phyloP scores from a whole-genome alignment of 1,140 invertebrate species.

The Aphaenogaster rudis region DNA sequence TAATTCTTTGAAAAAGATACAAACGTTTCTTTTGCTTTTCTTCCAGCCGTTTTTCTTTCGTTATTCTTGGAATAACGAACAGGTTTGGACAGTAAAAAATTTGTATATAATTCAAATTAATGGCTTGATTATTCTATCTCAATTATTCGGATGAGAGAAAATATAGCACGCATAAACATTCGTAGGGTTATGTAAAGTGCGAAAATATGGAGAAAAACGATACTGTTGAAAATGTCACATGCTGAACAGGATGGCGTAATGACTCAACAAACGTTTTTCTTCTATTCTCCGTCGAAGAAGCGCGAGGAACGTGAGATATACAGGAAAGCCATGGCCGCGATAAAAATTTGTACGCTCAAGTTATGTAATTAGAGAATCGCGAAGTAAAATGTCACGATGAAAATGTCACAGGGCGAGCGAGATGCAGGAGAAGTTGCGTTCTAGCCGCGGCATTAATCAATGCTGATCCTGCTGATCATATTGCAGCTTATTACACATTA shows the following conservation, averaged over 20 bases:
- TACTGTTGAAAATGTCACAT: conserved; percentile 33
- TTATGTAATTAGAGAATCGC: conserved; percentile 60
- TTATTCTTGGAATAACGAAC: neutral
- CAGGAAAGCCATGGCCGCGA: neutral
- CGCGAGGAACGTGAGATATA: conserved; percentile 3
- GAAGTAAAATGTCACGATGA: conserved; percentile 56
- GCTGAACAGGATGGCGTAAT: conserved; percentile 11
- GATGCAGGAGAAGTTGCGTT: conserved; percentile 28
- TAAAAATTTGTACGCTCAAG: conserved; percentile 49
- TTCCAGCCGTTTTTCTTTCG: neutral
- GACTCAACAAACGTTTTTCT: conserved; percentile 12
- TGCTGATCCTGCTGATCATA: conserved; percentile 16
- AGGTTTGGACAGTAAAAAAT: neutral
- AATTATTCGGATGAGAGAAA: neutral
- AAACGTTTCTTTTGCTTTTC: neutral
- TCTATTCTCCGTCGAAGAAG: neutral
- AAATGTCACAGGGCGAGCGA: conserved; percentile 48
- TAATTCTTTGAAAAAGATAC: neutral
- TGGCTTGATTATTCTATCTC: neutral
- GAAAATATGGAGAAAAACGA: neutral
- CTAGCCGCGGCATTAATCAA: conserved; percentile 35
- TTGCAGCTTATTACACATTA: conserved; percentile 34
- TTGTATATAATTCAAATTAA: neutral
- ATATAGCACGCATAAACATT: neutral
- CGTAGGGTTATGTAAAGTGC: conserved; percentile 3